Base-by-base conservation (phyloP, 2,797 vertebrate species). In the Poecilia velifera region DNA sequence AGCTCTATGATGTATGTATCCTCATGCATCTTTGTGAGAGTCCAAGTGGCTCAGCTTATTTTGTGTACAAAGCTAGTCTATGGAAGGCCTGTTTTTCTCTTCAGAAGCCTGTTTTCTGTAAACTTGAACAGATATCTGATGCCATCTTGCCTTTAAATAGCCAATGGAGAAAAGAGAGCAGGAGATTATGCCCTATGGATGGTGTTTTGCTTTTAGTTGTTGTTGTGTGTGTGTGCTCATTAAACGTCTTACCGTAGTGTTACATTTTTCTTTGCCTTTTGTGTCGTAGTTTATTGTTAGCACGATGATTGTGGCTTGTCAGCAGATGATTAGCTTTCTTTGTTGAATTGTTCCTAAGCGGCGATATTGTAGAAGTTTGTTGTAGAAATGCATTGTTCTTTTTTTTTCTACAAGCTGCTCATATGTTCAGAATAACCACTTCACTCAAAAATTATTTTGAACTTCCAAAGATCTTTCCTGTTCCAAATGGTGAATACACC, bases 81-180 rank as follows among this genome's bases (percentile, higher is more conserved):
- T 70, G 74, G 76, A 87, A 87, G 82, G 70, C 89, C 46, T 82
- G 82, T 88, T 87, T 85, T 73, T 84, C 74, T 76, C 78, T 81
- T 71, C 84, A 77, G 92, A 90, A 84, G 74, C 80, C 76, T 77
- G 49, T 86, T 89, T 82, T 80, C 84, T 77, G 57, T 47, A 25
- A 72, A 86, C 43, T 76, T 76, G 31, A 88, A 79, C 94, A 91
- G 91, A 91, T 92, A 90, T 87, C 88, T 91, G 88, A 92, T 88
- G 87, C 89, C 90, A 90, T 92, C 77, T 76, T 78, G 75, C 84
- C 92, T 91, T 91, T 77, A 84, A 87, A 88, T 84, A 83, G 83
- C 83, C 45, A 49, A 71, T 76, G 72, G 82, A 87, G 74, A 80
- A 74, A 79, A 87, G 70, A 84, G 75, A 90, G 89, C 85, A 62